Evolutionary conservation across 2,888 invertebrate species (phyloP).

Genomic region (Zhuqinia jingwanae): DNA sequence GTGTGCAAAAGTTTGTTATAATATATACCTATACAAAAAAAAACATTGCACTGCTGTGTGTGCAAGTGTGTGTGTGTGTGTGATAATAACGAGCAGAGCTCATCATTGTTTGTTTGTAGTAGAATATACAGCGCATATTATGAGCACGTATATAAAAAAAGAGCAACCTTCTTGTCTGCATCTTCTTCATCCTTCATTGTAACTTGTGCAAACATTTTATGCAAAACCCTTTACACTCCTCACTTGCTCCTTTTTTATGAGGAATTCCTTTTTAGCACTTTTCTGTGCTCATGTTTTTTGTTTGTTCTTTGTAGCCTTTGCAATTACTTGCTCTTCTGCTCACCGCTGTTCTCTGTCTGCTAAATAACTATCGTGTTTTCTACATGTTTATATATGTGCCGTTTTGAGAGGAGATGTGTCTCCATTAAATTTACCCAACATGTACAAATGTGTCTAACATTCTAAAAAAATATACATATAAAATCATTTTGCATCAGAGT

Average conservation of each 20-base stretch:
- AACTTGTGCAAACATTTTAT: slow-evolving; percentile 44
- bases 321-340: neutral
- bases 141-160: neutral
- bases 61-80: too few relatives aligned
- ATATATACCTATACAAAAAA: neutral
- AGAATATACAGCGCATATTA: too few relatives aligned
- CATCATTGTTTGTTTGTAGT: neutral
- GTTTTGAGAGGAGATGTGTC: neutral
- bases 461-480: too few relatives aligned
- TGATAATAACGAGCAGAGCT: too few relatives aligned
- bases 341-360: neutral
- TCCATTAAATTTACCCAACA: too few relatives aligned
- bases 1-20: neutral
- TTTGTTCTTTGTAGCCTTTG: neutral
- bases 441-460: too few relatives aligned
- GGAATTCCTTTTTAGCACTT: slow-evolving; percentile 47
- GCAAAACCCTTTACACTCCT: slow-evolving; percentile 22
- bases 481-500: too few relatives aligned
- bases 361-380: neutral
- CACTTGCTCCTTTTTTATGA: neutral
- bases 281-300: neutral
- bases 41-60: too few relatives aligned
- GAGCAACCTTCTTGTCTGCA: neutral
- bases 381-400: neutral
- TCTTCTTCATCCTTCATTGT: slow-evolving; percentile 20